phyloP scores from a whole-genome alignment of 2,797 vertebrate genomes.

The Podarcis lilfordi region DNA sequence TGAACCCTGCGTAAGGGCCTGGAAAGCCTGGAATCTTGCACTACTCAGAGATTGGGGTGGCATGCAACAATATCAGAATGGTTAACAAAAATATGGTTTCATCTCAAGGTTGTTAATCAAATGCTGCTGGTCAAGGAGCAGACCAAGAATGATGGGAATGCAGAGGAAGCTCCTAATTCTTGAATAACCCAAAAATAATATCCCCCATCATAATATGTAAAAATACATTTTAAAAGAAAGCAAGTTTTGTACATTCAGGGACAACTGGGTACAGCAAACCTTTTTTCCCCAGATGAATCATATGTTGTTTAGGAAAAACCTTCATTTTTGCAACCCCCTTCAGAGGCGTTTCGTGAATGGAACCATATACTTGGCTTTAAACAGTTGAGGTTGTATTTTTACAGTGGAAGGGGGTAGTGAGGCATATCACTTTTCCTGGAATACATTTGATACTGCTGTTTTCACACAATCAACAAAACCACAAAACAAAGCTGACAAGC shows the following conservation, averaged over 20 bases:
- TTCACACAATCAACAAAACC: constrained; percentile 24
- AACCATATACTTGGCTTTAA: neutral
- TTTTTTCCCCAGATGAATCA: accelerated
- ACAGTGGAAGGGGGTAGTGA: neutral
- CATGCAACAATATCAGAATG: neutral
- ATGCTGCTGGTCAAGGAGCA: neutral
- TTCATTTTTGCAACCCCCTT: neutral
- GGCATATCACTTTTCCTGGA: neutral
- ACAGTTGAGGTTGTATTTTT: neutral
- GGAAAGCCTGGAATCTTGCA: no score
- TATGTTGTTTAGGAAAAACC: neutral
- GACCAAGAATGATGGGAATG: no score
- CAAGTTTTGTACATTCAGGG: no score
- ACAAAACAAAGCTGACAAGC: constrained; percentile 20
- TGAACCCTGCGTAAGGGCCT: no score
- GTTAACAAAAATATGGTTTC: neutral
- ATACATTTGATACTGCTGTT: neutral
- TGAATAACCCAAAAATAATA: neutral
- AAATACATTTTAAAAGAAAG: neutral
- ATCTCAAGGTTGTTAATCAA: neutral
- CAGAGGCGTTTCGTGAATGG: neutral
- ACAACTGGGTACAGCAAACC: neutral
- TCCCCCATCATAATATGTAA: neutral
- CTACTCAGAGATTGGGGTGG: no score
- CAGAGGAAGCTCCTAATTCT: accelerated